A percentile compares a stretch with the other conserved stretches of the same genome.
Conservation (phyloP, 2,113 vertebrate genomes). For the Thymallus thymallus region DNA sequence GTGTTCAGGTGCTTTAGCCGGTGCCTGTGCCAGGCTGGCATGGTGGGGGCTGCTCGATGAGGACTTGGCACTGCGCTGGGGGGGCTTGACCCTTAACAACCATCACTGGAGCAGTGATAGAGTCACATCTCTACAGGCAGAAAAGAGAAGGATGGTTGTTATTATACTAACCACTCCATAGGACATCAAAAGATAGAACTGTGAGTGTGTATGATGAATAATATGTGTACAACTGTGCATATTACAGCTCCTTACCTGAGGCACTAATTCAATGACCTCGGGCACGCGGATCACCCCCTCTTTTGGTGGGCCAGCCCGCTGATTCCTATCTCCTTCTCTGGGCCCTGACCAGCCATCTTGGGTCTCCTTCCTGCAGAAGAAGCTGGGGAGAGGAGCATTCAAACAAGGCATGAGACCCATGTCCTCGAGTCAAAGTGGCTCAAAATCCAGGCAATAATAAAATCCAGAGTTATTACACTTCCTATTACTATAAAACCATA, state of each 20-base stretch:
- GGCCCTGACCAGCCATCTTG: slow-evolving; percentile 39
- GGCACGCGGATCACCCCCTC: slow-evolving; percentile 27
- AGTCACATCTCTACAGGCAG: background rate
- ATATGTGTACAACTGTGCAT: background rate
- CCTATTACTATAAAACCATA: too few relatives aligned
- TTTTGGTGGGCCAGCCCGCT: slow-evolving; percentile 30
- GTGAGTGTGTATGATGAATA: background rate
- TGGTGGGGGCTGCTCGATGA: background rate
- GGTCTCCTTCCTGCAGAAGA: slow-evolving; percentile 65
- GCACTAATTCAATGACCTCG: slow-evolving; percentile 59
- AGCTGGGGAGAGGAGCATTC: slow-evolving; percentile 38
- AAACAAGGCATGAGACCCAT: background rate
- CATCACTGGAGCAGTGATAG: background rate
- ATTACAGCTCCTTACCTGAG: slow-evolving; percentile 57
- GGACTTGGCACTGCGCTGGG: background rate
- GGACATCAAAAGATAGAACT: background rate
- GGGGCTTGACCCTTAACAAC: background rate
- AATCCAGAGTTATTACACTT: background rate
- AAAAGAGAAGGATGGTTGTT: background rate
- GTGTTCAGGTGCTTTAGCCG: background rate
- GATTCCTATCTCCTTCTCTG: slow-evolving; percentile 13
- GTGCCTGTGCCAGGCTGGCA: slow-evolving; percentile 13
- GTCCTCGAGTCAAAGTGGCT: background rate
- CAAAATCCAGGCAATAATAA: background rate
- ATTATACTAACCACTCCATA: background rate